Evolutionary conservation across 2,113 vertebrate genomes (phyloP).

Genomic region (Gyps fulvus): DNA sequence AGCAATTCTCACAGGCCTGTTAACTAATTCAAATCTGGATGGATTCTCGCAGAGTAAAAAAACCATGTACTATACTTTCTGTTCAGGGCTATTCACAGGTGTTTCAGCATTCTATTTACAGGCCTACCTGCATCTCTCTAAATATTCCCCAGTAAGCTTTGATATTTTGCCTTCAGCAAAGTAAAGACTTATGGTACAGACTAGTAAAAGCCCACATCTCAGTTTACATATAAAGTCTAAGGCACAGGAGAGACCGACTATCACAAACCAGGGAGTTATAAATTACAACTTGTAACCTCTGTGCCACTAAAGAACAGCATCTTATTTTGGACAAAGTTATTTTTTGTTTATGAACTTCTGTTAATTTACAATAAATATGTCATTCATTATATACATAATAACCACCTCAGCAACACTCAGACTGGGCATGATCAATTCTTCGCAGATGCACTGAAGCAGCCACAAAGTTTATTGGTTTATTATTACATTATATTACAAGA

Average conservation of each 20-base stretch:
- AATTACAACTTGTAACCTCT: not conserved
- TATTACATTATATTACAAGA: not conserved
- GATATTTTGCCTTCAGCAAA: not conserved
- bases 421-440: not conserved
- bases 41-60: not conserved
- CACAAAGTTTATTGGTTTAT: not conserved
- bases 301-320: not conserved
- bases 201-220: not conserved
- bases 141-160: not conserved
- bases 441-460: not conserved
- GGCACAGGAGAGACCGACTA: not conserved
- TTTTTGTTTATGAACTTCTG: not conserved
- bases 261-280: not conserved
- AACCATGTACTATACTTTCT: not conserved
- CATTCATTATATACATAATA: not conserved
- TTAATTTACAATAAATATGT: not conserved
- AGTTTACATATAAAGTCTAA: not conserved
- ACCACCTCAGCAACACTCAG: not conserved
- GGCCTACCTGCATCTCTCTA: not conserved
- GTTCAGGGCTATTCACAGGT: not conserved
- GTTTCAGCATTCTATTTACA: not conserved
- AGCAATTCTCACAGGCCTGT: not conserved
- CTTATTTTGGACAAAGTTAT: not conserved
- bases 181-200: not conserved
- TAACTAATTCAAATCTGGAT: not conserved